Conservation (phyloP, 2,113 vertebrate species). For the Smithornis capensis region DNA sequence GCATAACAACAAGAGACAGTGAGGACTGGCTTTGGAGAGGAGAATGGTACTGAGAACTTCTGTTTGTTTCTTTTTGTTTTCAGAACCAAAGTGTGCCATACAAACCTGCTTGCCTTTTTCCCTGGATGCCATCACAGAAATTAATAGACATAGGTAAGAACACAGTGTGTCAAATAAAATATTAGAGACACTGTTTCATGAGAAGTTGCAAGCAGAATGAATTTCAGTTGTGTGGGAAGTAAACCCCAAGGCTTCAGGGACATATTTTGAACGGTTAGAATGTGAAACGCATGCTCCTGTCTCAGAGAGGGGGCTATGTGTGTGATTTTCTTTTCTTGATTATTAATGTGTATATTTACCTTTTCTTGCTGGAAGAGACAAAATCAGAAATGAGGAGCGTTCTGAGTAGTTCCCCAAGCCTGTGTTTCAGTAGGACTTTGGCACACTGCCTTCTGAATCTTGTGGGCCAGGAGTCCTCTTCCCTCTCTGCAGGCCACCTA, state of each 20-base stretch:
- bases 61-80: neutral
- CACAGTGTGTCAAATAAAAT: neutral
- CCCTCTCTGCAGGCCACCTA: neutral
- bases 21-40: neutral
- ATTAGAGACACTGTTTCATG: neutral
- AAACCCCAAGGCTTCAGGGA: neutral
- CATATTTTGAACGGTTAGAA: neutral
- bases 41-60: neutral
- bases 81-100: neutral
- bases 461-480: neutral
- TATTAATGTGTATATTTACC: neutral
- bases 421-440: neutral
- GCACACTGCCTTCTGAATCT: neutral
- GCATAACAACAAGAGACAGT: neutral
- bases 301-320: neutral
- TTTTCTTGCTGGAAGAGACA: neutral
- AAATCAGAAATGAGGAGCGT: neutral
- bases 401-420: neutral
- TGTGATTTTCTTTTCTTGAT: neutral
- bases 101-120: neutral
- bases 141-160: neutral
- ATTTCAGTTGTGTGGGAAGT: neutral
- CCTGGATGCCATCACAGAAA: neutral
- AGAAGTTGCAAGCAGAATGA: neutral
- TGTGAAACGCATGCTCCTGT: neutral